phyloP scores from a whole-genome alignment of 2,113 vertebrate species.

The Oryzias celebensis region DNA sequence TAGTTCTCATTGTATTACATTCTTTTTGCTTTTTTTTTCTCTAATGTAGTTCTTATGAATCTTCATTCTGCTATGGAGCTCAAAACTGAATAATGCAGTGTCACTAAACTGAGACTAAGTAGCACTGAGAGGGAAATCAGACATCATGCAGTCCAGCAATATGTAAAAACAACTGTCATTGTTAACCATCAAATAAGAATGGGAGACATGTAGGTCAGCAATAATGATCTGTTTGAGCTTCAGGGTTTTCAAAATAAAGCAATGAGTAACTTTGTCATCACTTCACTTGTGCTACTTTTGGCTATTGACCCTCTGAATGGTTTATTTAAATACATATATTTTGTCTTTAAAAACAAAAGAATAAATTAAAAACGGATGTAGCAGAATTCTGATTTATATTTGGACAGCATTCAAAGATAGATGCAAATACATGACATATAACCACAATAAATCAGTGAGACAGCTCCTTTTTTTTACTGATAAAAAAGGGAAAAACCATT shows the following conservation, averaged over 20 bases:
- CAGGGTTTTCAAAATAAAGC: background rate
- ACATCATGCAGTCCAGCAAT: conserved; percentile 2
- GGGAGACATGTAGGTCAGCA: background rate
- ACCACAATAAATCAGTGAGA: too few relatives aligned
- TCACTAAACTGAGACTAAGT: conserved; percentile 2
- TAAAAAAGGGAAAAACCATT: conserved; percentile 17
- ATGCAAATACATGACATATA: too few relatives aligned
- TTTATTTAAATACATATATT: background rate
- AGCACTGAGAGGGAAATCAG: background rate
- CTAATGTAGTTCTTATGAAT: conserved; percentile 2
- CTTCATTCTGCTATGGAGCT: conserved; percentile 11
- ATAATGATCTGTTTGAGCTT: background rate
- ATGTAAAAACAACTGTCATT: background rate
- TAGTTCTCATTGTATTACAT: background rate
- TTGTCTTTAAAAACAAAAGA: too few relatives aligned
- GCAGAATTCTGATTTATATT: too few relatives aligned
- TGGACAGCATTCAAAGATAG: too few relatives aligned
- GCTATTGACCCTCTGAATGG: background rate
- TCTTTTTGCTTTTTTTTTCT: conserved; percentile 6
- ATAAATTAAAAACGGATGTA: too few relatives aligned
- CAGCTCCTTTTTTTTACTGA: background rate
- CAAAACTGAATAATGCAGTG: background rate
- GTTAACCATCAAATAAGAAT: background rate
- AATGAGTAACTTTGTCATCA: background rate
- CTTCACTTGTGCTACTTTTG: background rate